Evolutionary conservation across 2,888 invertebrate species (phyloP).

Genomic region (Spicauda simplicius): DNA sequence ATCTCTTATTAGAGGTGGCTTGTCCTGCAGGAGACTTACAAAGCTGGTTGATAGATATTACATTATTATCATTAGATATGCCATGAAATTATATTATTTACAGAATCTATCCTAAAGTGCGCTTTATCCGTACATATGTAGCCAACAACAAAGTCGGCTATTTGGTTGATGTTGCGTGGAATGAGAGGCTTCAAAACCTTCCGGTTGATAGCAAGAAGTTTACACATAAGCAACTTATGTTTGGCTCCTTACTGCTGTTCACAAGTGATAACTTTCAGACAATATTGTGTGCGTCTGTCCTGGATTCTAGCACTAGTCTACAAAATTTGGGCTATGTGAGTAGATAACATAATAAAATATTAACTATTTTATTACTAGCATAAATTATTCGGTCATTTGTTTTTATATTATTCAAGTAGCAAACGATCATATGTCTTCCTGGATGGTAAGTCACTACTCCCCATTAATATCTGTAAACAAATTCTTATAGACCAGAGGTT

Average conservation of each 20-base stretch:
- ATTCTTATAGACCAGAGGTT: too few species aligned
- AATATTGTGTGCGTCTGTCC: conserved; percentile 88
- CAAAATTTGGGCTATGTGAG: conserved; percentile 84
- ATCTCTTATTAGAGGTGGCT: too few species aligned
- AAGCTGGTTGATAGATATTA: too few species aligned
- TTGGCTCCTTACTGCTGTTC: conserved; percentile 90
- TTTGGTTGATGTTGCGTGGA: conserved; percentile 69
- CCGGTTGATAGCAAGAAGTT: conserved; percentile 53
- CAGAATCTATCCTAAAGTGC: conserved; percentile 77
- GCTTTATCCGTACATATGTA: conserved; percentile 67
- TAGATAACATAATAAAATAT: conserved; percentile 15
- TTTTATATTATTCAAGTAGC: too few species aligned
- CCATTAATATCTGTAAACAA: too few species aligned
- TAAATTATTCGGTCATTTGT: too few species aligned
- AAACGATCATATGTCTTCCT: too few species aligned
- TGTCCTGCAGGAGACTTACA: too few species aligned
- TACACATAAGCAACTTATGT: conserved; percentile 85
- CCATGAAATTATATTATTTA: conserved; percentile 39
- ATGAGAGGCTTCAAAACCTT: conserved; percentile 53
- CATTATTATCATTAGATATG: too few species aligned
- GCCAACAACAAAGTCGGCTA: conserved; percentile 74
- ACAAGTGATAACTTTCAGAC: conserved; percentile 88
- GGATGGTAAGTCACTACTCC: too few species aligned
- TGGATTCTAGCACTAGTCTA: conserved; percentile 72
- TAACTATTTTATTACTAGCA: too few species aligned